phyloP scores from a whole-genome alignment of 2,888 invertebrate genomes.

The Stegana nigrithorax region DNA sequence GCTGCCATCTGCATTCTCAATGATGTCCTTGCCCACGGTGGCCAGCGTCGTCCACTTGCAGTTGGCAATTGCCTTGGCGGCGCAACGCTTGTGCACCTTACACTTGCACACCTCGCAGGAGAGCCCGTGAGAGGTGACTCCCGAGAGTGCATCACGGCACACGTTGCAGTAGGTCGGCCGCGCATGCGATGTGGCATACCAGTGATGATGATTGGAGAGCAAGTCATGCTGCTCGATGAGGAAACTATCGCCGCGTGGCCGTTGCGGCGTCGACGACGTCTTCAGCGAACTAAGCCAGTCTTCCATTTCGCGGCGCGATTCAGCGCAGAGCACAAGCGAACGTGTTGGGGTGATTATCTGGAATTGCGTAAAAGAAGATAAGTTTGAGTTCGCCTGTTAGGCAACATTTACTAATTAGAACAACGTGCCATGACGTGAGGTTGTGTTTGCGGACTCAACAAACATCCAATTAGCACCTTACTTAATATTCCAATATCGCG shows the following conservation, averaged over 20 bases:
- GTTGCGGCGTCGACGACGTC: conserved; percentile 72
- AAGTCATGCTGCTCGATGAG: conserved; percentile 75
- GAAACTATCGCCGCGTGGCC: conserved; percentile 70
- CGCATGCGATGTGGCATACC: conserved; percentile 94
- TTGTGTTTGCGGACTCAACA: too few relatives aligned
- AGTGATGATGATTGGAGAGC: conserved; percentile 79
- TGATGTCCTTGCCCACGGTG: conserved; percentile 93
- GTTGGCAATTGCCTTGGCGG: conserved; percentile 89
- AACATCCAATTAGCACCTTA: too few relatives aligned
- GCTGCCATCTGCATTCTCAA: conserved; percentile 91
- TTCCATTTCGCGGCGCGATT: conserved; percentile 89
- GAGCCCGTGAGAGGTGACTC: conserved; percentile 94
- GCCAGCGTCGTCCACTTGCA: conserved; percentile 99
- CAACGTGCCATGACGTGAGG: too few relatives aligned
- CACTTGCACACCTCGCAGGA: conserved; percentile 98
- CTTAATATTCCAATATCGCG: too few relatives aligned
- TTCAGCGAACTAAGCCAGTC: conserved; percentile 89
- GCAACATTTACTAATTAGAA: too few relatives aligned
- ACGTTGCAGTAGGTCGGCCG: conserved; percentile 97
- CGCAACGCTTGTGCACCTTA: conserved; percentile 96
- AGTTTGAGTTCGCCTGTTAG: too few relatives aligned
- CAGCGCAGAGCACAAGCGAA: conserved; percentile 82
- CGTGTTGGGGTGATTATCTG: conserved; percentile 78
- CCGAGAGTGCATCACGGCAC: conserved; percentile 91
- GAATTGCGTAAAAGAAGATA: neutral